Evolutionary conservation across 2,888 invertebrate genomes (phyloP).

Genomic region (Acronicta aceris): DNA sequence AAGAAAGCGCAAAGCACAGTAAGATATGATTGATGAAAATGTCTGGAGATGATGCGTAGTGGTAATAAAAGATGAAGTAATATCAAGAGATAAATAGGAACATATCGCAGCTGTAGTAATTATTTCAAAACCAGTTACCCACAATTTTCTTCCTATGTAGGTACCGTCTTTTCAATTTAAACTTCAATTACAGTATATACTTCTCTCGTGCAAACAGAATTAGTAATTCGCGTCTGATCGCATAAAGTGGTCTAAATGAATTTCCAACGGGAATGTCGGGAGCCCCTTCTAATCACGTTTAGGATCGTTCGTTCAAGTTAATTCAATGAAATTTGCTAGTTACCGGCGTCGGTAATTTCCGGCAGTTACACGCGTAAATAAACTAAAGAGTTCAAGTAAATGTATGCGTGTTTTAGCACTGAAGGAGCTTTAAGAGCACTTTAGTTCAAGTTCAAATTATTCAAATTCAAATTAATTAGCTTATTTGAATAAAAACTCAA

Average conservation of each 20-base stretch:
- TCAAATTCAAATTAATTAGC: too few species aligned
- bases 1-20: too few species aligned
- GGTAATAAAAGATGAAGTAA: too few species aligned
- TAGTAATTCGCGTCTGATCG: constrained; percentile 34
- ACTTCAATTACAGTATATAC: not conserved
- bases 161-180: not conserved
- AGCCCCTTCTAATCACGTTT: constrained; percentile 38
- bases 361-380: constrained; percentile 33
- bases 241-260: constrained; percentile 39
- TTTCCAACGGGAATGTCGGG: constrained; percentile 31
- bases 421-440: too few species aligned
- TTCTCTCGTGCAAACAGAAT: constrained; percentile 22
- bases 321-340: constrained; percentile 57
- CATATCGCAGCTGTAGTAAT: not conserved
- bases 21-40: too few species aligned
- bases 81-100: too few species aligned
- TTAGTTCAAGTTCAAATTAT: too few species aligned
- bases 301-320: constrained; percentile 51
- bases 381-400: constrained; percentile 30
- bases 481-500: too few species aligned
- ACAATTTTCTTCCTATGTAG: not conserved
- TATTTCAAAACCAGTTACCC: not conserved
- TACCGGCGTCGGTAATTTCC: constrained; percentile 63
- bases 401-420: constrained; percentile 19
- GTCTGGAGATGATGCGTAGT: too few species aligned